A percentile compares a stretch with the other conserved stretches of the same genome.
Evolutionary conservation across 2,113 vertebrate genomes (phyloP).

Genomic region (Limnothrissa miodon): DNA sequence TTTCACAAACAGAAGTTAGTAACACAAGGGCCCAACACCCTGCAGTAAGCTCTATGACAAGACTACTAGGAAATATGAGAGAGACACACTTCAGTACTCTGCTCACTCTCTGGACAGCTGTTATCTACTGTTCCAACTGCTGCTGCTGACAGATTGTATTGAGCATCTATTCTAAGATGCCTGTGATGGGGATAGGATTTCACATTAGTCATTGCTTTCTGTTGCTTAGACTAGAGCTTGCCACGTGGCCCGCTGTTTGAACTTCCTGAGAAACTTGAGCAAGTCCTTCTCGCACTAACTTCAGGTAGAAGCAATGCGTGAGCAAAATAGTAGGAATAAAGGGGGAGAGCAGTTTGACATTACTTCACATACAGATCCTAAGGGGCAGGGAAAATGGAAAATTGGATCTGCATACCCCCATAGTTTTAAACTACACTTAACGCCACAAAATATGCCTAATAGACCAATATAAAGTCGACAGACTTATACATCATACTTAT

Average conservation of each 20-base stretch:
- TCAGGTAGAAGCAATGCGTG: background rate
- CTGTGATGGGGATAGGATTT: background rate
- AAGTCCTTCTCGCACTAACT: background rate
- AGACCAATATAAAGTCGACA: too few species aligned
- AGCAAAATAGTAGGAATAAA: background rate
- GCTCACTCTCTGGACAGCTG: background rate
- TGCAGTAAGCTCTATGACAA: background rate
- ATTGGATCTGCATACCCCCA: too few species aligned
- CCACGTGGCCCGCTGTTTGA: background rate
- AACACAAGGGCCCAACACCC: background rate
- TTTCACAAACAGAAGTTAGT: background rate
- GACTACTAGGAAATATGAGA: background rate
- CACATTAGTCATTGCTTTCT: background rate
- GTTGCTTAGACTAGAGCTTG: background rate
- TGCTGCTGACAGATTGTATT: constrained; percentile 12
- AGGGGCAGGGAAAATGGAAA: too few species aligned
- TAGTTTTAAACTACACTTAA: too few species aligned
- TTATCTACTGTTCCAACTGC: background rate
- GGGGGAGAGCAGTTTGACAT: too few species aligned
- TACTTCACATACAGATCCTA: too few species aligned
- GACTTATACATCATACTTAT: too few species aligned
- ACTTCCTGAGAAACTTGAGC: background rate
- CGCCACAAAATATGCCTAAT: background rate
- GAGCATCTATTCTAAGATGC: background rate
- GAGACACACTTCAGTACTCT: background rate